phyloP scores from a whole-genome alignment of 2,888 invertebrate species.

The Pseudeuparius sepicola region DNA sequence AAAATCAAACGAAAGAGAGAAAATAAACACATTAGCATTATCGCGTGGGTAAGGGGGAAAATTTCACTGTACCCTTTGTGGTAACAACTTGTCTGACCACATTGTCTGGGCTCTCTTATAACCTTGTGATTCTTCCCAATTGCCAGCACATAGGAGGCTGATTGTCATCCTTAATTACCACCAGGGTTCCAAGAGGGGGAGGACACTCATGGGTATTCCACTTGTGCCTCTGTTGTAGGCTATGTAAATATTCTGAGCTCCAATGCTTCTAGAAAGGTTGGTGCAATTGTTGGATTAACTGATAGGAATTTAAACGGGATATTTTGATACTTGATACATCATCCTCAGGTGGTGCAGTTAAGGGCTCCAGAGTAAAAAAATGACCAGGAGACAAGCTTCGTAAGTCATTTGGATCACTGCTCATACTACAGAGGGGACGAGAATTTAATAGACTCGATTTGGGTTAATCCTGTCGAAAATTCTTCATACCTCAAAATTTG shows the following conservation, averaged over 20 bases:
- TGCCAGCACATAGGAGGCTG: background rate
- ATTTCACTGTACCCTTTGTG: slow-evolving; percentile 1
- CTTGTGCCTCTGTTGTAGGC: background rate
- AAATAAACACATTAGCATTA: too few species aligned
- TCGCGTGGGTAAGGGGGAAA: slow-evolving; percentile 5
- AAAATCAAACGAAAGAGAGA: too few species aligned
- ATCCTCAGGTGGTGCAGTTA: too few species aligned
- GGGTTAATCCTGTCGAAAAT: too few species aligned
- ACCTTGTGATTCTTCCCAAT: background rate
- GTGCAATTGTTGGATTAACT: slow-evolving; percentile 4
- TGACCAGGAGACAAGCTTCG: too few species aligned
- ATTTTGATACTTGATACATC: slow-evolving; percentile 16
- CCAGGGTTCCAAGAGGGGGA: background rate
- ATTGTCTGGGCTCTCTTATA: too few species aligned
- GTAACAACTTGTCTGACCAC: background rate
- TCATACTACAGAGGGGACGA: too few species aligned
- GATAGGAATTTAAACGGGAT: too few species aligned
- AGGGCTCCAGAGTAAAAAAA: too few species aligned
- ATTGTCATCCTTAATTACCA: slow-evolving; percentile 1
- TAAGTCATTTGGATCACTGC: too few species aligned
- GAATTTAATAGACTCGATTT: too few species aligned
- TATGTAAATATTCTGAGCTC: slow-evolving; percentile 1
- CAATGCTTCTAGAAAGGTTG: slow-evolving; percentile 2
- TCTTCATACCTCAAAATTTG: too few species aligned
- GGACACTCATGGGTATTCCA: background rate